Conservation (phyloP, 2,797 vertebrate genomes). For the Schizopygopsis malacanthus region DNA sequence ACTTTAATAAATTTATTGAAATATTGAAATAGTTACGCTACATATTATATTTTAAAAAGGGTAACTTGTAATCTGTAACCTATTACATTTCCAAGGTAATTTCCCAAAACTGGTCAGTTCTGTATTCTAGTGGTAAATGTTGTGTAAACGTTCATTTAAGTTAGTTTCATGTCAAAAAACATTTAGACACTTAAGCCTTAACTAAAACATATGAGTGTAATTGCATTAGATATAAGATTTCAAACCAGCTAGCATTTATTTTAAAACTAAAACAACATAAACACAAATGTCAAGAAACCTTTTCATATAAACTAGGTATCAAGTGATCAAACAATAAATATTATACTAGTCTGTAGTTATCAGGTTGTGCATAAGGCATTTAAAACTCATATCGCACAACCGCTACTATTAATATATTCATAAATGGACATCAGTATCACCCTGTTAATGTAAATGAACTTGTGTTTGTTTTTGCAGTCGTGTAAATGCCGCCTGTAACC, state of each 20-base stretch:
- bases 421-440: constrained; percentile 15
- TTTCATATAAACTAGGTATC: too few species aligned
- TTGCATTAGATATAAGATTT: background rate
- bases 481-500: constrained; percentile 28
- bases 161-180: background rate
- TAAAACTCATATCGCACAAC: background rate
- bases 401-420: constrained; percentile 5
- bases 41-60: too few species aligned
- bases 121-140: background rate
- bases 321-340: background rate
- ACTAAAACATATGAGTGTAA: background rate
- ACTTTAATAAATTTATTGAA: too few species aligned
- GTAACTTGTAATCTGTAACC: too few species aligned
- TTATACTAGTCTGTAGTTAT: background rate
- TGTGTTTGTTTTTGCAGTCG: constrained; percentile 19
- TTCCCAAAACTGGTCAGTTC: background rate
- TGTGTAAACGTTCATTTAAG: background rate
- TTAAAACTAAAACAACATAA: background rate
- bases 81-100: too few species aligned
- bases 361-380: background rate
- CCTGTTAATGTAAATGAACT: constrained; percentile 38
- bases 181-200: background rate
- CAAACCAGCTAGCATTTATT: background rate
- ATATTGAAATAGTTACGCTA: too few species aligned
- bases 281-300: background rate